phyloP scores from a whole-genome alignment of 2,113 vertebrate species.

The Sinocyclocheilus anshuiensis region DNA sequence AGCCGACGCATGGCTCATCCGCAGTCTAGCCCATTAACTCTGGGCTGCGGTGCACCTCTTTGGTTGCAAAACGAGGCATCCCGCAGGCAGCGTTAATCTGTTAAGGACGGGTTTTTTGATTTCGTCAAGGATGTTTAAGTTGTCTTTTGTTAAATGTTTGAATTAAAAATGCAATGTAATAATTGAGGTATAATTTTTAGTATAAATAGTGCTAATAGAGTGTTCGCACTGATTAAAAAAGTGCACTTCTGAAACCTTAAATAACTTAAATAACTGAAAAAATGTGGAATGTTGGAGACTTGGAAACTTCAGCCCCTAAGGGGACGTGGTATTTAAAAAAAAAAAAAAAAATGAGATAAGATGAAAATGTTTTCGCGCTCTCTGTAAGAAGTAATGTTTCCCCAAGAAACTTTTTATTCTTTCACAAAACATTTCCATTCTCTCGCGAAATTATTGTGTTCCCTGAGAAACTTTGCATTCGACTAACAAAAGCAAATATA shows the following conservation, averaged over 20 bases:
- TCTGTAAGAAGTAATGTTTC: too few species aligned
- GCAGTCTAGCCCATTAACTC: conserved; percentile 58
- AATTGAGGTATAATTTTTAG: neutral
- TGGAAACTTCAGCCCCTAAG: too few species aligned
- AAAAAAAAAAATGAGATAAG: too few species aligned
- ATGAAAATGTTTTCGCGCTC: too few species aligned
- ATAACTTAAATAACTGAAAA: too few species aligned
- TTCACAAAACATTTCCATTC: too few species aligned
- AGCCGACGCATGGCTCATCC: conserved; percentile 50
- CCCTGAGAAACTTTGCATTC: too few species aligned
- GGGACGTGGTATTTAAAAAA: too few species aligned
- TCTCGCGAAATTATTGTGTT: too few species aligned
- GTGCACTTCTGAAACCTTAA: neutral
- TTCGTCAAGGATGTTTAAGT: neutral
- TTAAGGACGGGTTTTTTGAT: neutral
- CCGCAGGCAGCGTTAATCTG: conserved; percentile 4
- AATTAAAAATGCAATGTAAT: neutral
- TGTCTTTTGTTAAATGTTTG: neutral
- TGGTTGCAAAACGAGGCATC: neutral
- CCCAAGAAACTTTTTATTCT: too few species aligned
- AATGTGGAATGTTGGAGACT: too few species aligned
- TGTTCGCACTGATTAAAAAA: neutral
- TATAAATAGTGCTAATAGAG: neutral
- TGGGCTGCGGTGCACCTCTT: neutral
- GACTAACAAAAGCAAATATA: too few species aligned